Evolutionary conservation across 2,888 invertebrate genomes (phyloP).

Genomic region (Athripsodes cinereus): DNA sequence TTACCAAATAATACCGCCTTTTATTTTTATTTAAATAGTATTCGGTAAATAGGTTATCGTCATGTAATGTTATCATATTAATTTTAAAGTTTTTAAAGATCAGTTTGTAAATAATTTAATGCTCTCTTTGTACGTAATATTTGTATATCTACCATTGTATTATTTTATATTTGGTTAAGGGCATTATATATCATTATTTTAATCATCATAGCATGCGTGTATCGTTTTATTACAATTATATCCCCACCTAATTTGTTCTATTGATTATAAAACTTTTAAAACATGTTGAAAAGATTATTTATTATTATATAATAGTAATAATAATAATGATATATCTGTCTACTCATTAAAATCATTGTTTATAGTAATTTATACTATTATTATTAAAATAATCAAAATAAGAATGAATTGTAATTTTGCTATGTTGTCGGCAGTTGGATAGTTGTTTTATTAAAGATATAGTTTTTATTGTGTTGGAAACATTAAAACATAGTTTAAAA

Average conservation of each 20-base stretch:
- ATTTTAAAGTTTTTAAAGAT: neutral
- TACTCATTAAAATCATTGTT: neutral
- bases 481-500: no score
- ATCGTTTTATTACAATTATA: neutral
- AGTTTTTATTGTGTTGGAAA: neutral
- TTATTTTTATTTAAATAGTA: slow-evolving; percentile 1
- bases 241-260: no score
- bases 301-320: neutral
- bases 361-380: no score
- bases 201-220: neutral
- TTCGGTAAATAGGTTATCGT: neutral
- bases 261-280: no score
- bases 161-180: slow-evolving; percentile 21
- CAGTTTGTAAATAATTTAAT: slow-evolving; percentile 20
- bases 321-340: neutral
- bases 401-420: no score
- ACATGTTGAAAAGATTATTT: neutral
- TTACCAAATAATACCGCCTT: slow-evolving; percentile 28
- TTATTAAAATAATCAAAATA: no score
- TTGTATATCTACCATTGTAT: slow-evolving; percentile 13
- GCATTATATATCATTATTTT: slow-evolving; percentile 23
- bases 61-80: neutral
- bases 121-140: slow-evolving; percentile 25
- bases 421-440: no score
- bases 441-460: no score